Percentiles rank a stretch among this genome's conserved stretches.
Conservation (phyloP, 2,113 vertebrate genomes). For the Myocastor coypus region DNA sequence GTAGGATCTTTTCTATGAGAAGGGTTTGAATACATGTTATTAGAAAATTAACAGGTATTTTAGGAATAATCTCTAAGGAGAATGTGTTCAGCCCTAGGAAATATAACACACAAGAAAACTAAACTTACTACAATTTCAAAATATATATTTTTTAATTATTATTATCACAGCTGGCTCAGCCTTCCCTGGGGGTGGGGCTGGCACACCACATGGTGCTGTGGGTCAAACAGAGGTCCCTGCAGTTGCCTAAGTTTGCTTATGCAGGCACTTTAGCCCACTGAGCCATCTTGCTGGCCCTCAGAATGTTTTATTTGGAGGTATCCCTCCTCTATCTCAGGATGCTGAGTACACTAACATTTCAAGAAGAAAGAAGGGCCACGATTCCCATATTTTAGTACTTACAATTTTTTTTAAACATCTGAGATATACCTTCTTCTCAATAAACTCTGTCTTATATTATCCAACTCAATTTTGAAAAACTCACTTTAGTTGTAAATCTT, state of each 20-base stretch:
- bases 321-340: not conserved
- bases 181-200: too few relatives aligned
- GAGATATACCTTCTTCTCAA: not conserved
- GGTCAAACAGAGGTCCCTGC: too few relatives aligned
- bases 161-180: too few relatives aligned
- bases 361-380: not conserved
- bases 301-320: not conserved
- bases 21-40: not conserved
- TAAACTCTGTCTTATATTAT: conserved; percentile 6
- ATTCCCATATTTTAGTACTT: not conserved
- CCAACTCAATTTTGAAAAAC: not conserved
- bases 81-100: not conserved
- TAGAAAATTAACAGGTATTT: conserved; percentile 34
- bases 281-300: too few relatives aligned
- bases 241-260: too few relatives aligned
- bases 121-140: not conserved
- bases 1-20: conserved; percentile 4
- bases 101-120: not conserved
- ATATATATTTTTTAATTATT: too few relatives aligned
- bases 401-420: conserved; percentile 19
- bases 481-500: not conserved
- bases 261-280: too few relatives aligned
- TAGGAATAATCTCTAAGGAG: not conserved
- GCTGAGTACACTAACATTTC: not conserved
- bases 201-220: too few relatives aligned